Evolutionary conservation across 1,140 invertebrate genomes (phyloP), one percentile per base, ranked within the genome.

Genomic region (Trinorchestia longiramus): DNA sequence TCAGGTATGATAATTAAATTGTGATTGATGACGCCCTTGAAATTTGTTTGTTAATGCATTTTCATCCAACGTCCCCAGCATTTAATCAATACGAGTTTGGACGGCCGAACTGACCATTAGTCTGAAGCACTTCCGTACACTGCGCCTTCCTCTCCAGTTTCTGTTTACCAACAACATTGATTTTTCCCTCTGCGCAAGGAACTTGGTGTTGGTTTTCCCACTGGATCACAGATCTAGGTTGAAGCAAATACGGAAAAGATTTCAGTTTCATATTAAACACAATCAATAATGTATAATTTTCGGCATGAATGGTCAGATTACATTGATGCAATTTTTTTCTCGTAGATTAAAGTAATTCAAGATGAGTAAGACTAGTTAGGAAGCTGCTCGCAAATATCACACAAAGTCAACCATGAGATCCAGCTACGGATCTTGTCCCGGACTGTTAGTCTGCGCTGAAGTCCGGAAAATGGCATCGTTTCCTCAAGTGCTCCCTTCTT

Each of bases 11-110:
- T 3, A 77, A 77, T 77, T 36, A 28, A 77, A 28, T 77, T 77
- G 36, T 77, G 36, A 77, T 77, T 77, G 62, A 77, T 77, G 15
- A 77, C 62, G 1, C 28, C 3, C 62, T 77, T 36, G 62, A 77
- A 77, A 77, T 77, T 77, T 77, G 62, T 77, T 77, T 77, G 62
- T 36, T 77, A 77, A 77, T 77, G 62, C 62, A 77, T 77, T 77
- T 77, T 77, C 11, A 77, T 77, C 62, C 62, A 36, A 36, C 62
- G 28, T 77, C 28, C 62, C 62, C 11, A 23, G 28, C 62, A 77
- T 11, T 36, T 77, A 77, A 77, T 77, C 62, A 77, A 77, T 77
- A 77, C 62, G 62, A 77, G 62, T 77, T 77, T 36, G 62, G 62
- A 77, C 62, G 62, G 15, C 62, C 62, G 36, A 11, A 77, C 15